Conservation (phyloP, 2,888 invertebrate genomes). For the Phragmatobia fuliginosa region DNA sequence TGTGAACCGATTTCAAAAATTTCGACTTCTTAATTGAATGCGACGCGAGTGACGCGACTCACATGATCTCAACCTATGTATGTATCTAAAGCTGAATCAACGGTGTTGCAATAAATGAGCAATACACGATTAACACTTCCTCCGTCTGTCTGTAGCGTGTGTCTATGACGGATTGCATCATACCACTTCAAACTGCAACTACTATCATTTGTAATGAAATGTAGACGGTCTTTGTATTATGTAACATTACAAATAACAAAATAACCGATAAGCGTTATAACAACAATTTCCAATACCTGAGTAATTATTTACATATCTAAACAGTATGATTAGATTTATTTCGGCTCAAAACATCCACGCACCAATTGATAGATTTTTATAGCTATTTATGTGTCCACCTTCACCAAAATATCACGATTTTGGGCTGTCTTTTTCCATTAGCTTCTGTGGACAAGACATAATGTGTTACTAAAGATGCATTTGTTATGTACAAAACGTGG, state of each 20-base stretch:
- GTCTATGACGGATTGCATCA: constrained; percentile 42
- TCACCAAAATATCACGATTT: background rate
- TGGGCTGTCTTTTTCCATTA: background rate
- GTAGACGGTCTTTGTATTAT: constrained; percentile 23
- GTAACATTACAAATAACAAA: constrained; percentile 27
- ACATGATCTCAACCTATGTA: constrained; percentile 2
- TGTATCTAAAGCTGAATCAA: constrained; percentile 22
- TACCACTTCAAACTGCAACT: constrained; percentile 29
- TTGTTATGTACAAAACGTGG: no score
- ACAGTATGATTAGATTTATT: no score
- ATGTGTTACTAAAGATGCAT: no score
- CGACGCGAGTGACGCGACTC: background rate
- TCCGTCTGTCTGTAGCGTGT: constrained; percentile 23
- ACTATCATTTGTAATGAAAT: constrained; percentile 40
- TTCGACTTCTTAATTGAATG: background rate
- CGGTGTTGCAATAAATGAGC: constrained; percentile 26
- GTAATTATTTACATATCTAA: no score
- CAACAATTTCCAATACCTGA: background rate
- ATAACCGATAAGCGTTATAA: constrained; percentile 11
- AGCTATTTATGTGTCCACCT: no score
- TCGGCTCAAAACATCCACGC: no score
- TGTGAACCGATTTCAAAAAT: no score
- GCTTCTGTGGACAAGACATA: background rate
- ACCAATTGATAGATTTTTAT: no score
- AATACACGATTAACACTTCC: constrained; percentile 26